A percentile compares a stretch with the other conserved stretches of the same genome.
Evolutionary conservation across 2,113 vertebrate genomes (phyloP).

Genomic region (Plecotus auritus): DNA sequence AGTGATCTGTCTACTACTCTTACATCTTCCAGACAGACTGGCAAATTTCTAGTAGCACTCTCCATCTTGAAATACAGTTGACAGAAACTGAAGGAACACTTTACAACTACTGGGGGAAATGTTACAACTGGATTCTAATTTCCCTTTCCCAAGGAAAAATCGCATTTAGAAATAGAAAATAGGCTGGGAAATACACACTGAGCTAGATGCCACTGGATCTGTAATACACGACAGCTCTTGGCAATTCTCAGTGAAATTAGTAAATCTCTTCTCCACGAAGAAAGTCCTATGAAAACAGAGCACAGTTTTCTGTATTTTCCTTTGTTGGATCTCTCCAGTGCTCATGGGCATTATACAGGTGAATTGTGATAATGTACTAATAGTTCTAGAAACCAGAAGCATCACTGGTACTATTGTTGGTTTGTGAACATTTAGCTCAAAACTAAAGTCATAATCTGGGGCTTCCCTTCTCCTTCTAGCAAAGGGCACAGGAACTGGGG

Average conservation of each 20-base stretch:
- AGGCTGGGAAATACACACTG: neutral
- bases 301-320: neutral
- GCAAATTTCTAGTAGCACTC: neutral
- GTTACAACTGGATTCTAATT: constrained; percentile 2
- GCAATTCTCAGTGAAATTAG: neutral
- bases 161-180: neutral
- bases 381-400: neutral
- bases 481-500: neutral
- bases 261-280: neutral
- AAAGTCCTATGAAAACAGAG: neutral
- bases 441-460: neutral
- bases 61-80: constrained; percentile 20
- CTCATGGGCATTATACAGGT: neutral
- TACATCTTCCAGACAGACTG: neutral
- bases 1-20: neutral
- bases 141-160: constrained; percentile 5
- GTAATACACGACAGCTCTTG: neutral
- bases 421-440: neutral
- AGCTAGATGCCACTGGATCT: neutral
- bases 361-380: neutral
- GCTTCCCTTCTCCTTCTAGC: neutral
- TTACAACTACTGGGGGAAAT: neutral
- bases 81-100: constrained; percentile 7
- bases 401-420: neutral
- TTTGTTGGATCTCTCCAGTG: neutral